These are phyloP conservation scores for Neocrepidodera transversa DNA, from an alignment of 2,888 invertebrate genomes.

Conservation along the genomic window DNA sequence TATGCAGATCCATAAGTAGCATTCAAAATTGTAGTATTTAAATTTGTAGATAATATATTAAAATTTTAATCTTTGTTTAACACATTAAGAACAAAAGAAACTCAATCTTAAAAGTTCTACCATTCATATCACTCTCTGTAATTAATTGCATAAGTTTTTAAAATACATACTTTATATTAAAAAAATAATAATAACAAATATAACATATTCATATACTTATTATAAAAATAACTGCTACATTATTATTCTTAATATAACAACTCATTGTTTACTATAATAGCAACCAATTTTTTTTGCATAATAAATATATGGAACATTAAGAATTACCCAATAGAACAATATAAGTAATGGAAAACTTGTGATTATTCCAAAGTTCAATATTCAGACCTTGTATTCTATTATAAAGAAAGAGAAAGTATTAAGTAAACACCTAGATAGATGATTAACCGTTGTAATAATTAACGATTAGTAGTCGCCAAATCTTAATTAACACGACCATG, in stretches of 20 bases:
- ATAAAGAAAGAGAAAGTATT: slow-evolving; percentile 8
- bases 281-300: neutral
- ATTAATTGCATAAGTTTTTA: too few relatives aligned
- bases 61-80: too few relatives aligned
- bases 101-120: too few relatives aligned
- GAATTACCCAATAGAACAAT: neutral
- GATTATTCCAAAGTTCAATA: slow-evolving; percentile 6
- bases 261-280: neutral
- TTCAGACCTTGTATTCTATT: slow-evolving; percentile 10
- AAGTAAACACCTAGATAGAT: neutral
- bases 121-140: too few relatives aligned
- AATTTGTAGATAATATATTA: too few relatives aligned
- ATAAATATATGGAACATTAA: neutral
- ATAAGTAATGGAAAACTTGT: neutral
- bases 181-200: neutral
- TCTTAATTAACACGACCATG: neutral
- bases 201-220: neutral
- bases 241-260: neutral
- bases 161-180: too few relatives aligned
- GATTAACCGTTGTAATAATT: neutral
- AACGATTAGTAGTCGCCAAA: neutral
- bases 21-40: too few relatives aligned
- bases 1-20: too few relatives aligned
- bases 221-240: neutral
- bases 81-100: too few relatives aligned